These are phyloP conservation scores for Jordanella pulchra DNA, from an alignment of 2,797 vertebrate genomes.

Conservation along the genomic window DNA sequence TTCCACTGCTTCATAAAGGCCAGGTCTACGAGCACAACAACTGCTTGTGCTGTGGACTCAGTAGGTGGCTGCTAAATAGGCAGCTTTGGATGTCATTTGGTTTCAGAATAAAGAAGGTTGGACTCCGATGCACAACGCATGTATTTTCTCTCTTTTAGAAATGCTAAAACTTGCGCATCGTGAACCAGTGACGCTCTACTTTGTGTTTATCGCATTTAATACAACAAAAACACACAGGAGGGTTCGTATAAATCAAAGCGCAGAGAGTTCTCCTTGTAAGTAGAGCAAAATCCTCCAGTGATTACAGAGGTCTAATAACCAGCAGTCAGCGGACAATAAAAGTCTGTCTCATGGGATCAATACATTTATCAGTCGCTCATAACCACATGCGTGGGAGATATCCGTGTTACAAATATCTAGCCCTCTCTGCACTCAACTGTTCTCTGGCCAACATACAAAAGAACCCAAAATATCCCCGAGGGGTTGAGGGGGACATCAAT, in stretches of 20 bases:
- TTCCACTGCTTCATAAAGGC: not conserved
- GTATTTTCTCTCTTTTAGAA: too few species aligned
- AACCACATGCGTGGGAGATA: constrained; percentile 43
- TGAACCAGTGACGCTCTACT: not conserved
- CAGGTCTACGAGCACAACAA: not conserved
- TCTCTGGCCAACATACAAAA: constrained; percentile 81
- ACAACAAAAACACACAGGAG: not conserved
- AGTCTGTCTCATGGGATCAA: constrained; percentile 46
- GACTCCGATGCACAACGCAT: too few species aligned
- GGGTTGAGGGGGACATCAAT: constrained; percentile 81
- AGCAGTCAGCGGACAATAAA: constrained; percentile 32
- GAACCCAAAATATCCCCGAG: constrained; percentile 79
- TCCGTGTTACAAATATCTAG: constrained; percentile 43
- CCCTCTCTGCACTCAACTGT: constrained; percentile 60
- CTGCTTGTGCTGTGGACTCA: not conserved
- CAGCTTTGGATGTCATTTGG: not conserved
- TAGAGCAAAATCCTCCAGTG: constrained; percentile 14
- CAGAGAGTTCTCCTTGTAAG: constrained; percentile 4
- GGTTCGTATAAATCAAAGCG: not conserved
- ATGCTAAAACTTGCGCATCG: not conserved
- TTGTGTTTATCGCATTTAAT: not conserved
- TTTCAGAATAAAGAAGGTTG: not conserved
- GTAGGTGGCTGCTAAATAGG: not conserved
- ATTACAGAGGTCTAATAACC: constrained; percentile 1
- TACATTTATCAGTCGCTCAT: constrained; percentile 57